A percentile compares a stretch with the other conserved stretches of the same genome.
Conservation (phyloP, 2,113 vertebrate genomes). For the Indicator maculatus region DNA sequence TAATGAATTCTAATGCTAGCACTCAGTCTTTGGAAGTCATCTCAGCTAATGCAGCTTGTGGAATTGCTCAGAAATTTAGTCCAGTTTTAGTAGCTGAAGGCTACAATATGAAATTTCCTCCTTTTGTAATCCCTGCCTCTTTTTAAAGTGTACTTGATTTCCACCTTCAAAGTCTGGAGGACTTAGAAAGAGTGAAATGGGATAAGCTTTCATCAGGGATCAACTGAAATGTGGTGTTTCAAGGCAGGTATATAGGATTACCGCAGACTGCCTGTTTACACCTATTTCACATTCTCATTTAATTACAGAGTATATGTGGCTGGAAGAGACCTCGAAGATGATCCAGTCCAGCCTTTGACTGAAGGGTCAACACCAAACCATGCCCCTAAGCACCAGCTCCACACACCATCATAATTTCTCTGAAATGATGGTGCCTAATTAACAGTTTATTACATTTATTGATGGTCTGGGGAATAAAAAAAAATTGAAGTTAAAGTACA, state of each 20-base stretch:
- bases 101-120: background rate
- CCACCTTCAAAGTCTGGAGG: background rate
- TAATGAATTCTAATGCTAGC: background rate
- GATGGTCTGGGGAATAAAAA: background rate
- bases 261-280: background rate
- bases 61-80: slow-evolving; percentile 28
- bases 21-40: background rate
- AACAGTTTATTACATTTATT: background rate
- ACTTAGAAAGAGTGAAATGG: background rate
- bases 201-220: slow-evolving; percentile 3
- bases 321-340: too few relatives aligned
- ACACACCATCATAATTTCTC: background rate
- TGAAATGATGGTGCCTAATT: background rate
- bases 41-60: background rate
- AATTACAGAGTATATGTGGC: background rate
- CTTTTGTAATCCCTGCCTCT: background rate
- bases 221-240: background rate
- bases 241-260: background rate
- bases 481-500: background rate
- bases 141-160: slow-evolving; percentile 17
- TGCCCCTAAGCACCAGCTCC: too few relatives aligned
- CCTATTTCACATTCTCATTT: background rate
- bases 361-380: too few relatives aligned
- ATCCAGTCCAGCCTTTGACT: too few relatives aligned
- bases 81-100: slow-evolving; percentile 23